Percentiles rank a stretch among this genome's conserved stretches.
Evolutionary conservation across 2,797 vertebrate species (phyloP).

Genomic region (Epinephelus coioides): DNA sequence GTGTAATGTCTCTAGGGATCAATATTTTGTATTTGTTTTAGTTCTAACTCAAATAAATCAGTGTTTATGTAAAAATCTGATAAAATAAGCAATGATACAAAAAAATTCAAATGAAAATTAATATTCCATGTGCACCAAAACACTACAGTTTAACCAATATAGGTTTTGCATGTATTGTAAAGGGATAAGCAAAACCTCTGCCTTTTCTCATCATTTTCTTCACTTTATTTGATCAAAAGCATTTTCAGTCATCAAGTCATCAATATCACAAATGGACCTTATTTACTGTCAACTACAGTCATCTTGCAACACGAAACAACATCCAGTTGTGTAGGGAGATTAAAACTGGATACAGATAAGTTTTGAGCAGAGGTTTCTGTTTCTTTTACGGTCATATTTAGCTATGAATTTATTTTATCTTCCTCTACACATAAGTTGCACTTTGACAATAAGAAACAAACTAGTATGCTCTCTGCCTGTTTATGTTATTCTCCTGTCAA

Average conservation of each 20-base stretch:
- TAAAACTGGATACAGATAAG: neutral
- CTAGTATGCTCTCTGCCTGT: neutral
- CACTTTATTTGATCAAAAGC: neutral
- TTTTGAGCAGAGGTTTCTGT: neutral
- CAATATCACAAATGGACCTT: neutral
- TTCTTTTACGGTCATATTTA: neutral
- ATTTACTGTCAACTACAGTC: neutral
- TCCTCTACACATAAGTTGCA: neutral
- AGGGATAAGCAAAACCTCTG: neutral
- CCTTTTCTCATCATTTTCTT: neutral
- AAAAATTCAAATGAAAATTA: neutral
- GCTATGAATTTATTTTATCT: neutral
- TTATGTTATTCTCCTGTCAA: constrained; percentile 34
- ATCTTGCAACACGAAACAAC: neutral
- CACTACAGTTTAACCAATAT: neutral
- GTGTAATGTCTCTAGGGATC: neutral
- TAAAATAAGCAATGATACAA: neutral
- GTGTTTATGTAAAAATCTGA: neutral
- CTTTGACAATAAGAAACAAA: constrained; percentile 10
- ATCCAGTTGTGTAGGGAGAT: neutral
- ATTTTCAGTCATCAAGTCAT: neutral
- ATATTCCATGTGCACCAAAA: neutral
- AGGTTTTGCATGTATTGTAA: neutral
- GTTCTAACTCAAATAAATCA: neutral
- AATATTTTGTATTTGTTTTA: neutral